Percentiles rank a stretch among this genome's conserved stretches.
These are phyloP conservation scores for Platichthys flesus DNA, from an alignment of 2,113 vertebrate genomes.

Conservation along the genomic window DNA sequence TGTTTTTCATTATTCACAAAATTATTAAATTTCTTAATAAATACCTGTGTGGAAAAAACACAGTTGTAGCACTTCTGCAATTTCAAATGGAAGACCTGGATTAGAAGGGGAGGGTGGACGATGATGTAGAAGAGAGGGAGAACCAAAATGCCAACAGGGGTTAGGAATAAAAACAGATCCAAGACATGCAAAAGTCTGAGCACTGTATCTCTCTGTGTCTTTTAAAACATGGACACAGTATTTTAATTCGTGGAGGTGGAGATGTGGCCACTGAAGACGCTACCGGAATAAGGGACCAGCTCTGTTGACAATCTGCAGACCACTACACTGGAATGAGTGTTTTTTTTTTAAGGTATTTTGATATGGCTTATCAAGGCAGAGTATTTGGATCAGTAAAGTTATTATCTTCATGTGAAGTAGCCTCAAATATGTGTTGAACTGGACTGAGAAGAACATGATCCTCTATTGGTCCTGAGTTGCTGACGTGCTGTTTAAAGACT, in stretches of 20 bases:
- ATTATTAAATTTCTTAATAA: slow-evolving; percentile 14
- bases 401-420: background rate
- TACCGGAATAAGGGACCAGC: background rate
- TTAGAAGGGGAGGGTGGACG: slow-evolving; percentile 6
- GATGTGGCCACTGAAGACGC: background rate
- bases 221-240: background rate
- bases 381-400: background rate
- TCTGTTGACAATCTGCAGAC: background rate
- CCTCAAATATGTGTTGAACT: background rate
- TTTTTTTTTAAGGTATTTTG: slow-evolving; percentile 11
- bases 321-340: background rate
- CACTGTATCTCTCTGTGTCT: slow-evolving; percentile 4
- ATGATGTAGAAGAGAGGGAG: background rate
- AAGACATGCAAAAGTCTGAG: slow-evolving; percentile 4
- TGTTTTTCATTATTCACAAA: slow-evolving; percentile 8
- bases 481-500: slow-evolving; percentile 1
- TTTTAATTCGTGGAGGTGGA: background rate
- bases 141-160: background rate
- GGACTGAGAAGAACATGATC: background rate
- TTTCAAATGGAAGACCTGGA: slow-evolving; percentile 66
- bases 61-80: slow-evolving; percentile 13
- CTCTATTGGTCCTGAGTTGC: slow-evolving; percentile 61
- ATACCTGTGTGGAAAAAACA: slow-evolving; percentile 33
- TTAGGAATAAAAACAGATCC: background rate
- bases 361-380: slow-evolving; percentile 63